These are phyloP conservation scores for Cebus imitator DNA, from an alignment of 2,113 vertebrate species.

Conservation along the genomic window DNA sequence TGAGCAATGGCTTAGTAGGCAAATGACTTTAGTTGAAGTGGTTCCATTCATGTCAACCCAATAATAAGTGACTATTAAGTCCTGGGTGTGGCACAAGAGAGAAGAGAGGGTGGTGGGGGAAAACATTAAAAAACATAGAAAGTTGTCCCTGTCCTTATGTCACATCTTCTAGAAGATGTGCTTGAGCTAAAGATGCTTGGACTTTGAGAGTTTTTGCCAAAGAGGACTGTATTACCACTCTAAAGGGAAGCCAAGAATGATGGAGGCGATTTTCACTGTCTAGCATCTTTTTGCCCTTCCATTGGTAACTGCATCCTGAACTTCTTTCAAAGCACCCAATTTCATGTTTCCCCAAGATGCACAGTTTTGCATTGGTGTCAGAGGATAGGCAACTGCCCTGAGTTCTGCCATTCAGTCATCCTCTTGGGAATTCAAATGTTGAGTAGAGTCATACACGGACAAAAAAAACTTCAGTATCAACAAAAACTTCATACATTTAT, in stretches of 20 bases:
- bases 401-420: background rate
- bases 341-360: background rate
- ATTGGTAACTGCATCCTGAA: background rate
- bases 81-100: background rate
- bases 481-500: background rate
- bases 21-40: background rate
- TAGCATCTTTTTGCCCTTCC: background rate
- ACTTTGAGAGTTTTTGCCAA: background rate
- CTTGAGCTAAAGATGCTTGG: background rate
- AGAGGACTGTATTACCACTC: background rate
- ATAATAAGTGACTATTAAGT: background rate
- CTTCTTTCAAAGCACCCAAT: background rate
- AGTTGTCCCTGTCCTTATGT: background rate
- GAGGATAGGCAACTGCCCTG: background rate
- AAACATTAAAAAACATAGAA: background rate
- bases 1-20: background rate
- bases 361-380: background rate
- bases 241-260: background rate
- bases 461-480: background rate
- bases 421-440: conserved; percentile 4
- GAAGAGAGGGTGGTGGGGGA: background rate
- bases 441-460: background rate
- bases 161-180: background rate
- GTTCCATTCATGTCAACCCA: background rate
- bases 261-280: background rate